Base-by-base conservation (phyloP, 2,113 vertebrate species). In the Clarias gariepinus region DNA sequence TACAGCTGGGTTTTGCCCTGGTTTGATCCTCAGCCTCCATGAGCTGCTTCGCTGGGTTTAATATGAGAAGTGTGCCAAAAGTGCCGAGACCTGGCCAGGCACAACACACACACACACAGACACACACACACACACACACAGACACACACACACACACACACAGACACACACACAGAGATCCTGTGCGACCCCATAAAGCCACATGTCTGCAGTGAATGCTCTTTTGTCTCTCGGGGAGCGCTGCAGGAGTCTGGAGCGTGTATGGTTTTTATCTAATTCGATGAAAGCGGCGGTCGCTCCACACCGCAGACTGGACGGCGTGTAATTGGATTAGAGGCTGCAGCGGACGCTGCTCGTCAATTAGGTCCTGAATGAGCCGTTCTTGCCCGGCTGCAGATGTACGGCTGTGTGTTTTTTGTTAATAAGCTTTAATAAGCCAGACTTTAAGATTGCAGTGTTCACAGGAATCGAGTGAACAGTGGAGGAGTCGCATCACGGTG, bases 41-140 rank as follows among this genome's bases (percentile, higher is more conserved):
- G 92, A 95, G 93, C 91, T 92, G 61, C 93, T 94, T 94, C 92
- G 95, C 94, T 94, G 91, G 91, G 58, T 94, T 92, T 92, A 94
- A 93, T 93, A 92, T 91, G 89, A 85, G 90, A 92, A 94, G 94
- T 89, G 94, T 93, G 94, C 94, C 94, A 95, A 86, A 82, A 86
- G 94, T 92, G 93, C 94, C 93, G 94, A 84, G 85, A 84, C 76
- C 83, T 25, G 89, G 87, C 86, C 80, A n/a, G 63, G 79, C 16
- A 52, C 68, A 87, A 15, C n/a, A 3, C 25, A 82, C 23, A 19
- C 41, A 3, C n/a, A 6, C 76, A 81, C 88, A 89, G 86, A 88
- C 81, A 12, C 25, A 82, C 21, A n/a, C 36, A 8, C 25, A 12
- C 76, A 81, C 88, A 89, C 87, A 88, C 81, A 12, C 25, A 82